These are phyloP conservation scores for Rattus norvegicus DNA, from an alignment of 2,113 vertebrate species.

Conservation along the genomic window GRCr8 NC_086024.1:10267501-10268000, in stretches of 20 bases:
- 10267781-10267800: background rate
- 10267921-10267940: background rate
- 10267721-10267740: background rate
- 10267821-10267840: constrained; percentile 6
- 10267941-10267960: background rate
- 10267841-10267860: background rate
- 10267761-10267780: background rate
- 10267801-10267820: background rate
- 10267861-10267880: background rate
- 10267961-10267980: background rate
- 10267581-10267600: background rate
- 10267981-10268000: background rate
- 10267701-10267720: background rate
- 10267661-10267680: background rate
- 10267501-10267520: constrained; percentile 5
- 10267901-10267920: background rate
- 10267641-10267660: background rate
- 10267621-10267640: background rate
- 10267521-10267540: constrained; percentile 8
- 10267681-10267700: background rate
- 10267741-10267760: background rate
- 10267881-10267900: background rate
- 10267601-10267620: background rate
- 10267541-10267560: constrained; percentile 4
- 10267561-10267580: constrained; percentile 41